phyloP scores from a whole-genome alignment of 2,797 vertebrate genomes.

The Hemitrygon akajei region DNA sequence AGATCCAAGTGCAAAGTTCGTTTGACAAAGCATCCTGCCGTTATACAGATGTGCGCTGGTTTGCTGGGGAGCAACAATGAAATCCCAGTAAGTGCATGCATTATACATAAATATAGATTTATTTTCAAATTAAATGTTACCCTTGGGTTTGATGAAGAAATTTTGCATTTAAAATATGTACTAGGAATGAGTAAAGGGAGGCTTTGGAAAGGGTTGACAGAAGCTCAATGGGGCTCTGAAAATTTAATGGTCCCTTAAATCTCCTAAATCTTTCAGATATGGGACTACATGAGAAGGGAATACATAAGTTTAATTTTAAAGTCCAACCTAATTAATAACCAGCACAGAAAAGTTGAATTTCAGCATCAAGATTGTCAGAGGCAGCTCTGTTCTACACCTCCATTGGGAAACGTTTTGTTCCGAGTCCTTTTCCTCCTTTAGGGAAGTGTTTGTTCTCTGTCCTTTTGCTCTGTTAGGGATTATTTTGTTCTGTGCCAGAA shows the following conservation, averaged over 20 bases:
- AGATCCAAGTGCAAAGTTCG: not conserved
- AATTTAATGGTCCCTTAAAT: slow-evolving; percentile 33
- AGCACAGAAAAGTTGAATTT: not conserved
- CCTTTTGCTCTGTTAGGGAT: too few species aligned
- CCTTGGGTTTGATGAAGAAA: slow-evolving; percentile 23
- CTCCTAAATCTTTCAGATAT: slow-evolving; percentile 31
- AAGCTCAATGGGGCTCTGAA: slow-evolving; percentile 29
- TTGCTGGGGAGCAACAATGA: too few species aligned
- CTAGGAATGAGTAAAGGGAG: not conserved
- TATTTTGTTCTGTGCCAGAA: not conserved
- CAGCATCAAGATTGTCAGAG: not conserved
- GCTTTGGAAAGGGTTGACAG: slow-evolving; percentile 38
- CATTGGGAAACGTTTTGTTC: too few species aligned
- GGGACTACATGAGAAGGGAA: not conserved
- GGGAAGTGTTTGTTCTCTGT: too few species aligned
- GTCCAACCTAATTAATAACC: not conserved
- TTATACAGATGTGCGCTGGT: not conserved
- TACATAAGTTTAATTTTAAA: slow-evolving; percentile 3
- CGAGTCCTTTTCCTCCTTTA: too few species aligned
- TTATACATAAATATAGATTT: not conserved
- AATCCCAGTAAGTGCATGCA: not conserved
- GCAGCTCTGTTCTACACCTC: too few species aligned
- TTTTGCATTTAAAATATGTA: slow-evolving; percentile 36
- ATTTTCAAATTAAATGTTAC: not conserved
- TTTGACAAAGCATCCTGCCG: not conserved